Base-by-base conservation (phyloP, 2,888 invertebrate genomes). In the Diachrysia chrysitis region DNA sequence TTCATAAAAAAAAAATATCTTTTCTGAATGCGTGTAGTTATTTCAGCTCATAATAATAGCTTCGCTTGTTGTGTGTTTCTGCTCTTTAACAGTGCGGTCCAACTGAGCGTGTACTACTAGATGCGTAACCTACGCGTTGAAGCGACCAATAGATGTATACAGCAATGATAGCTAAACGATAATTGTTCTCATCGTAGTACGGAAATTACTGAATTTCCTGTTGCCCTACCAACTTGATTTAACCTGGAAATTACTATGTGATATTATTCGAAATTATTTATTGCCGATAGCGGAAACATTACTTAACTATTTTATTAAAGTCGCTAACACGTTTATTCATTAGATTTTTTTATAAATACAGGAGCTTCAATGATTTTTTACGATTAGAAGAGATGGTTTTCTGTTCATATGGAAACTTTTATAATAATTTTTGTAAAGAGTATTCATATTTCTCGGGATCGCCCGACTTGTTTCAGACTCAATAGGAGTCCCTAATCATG, bases 101-200 rank as follows among this genome's bases (percentile, higher is more conserved):
- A 42, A 42, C 42, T 42, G n/a, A n/a, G n/a, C 42, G 42, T n/a
- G 42, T 42, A 42, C n/a, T 42, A 42, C n/a, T 42, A 42, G 42
- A n/a, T 6, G 42, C n/a, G 42, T 42, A 42, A 16, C 14, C 4
- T n/a, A n/a, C 42, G 42, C n/a, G 42, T 42, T 42, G 42, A 42
- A 42, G 42, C 42, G 42, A 42, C 42, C 42, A 42, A 19, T 19
- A 48, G 16, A 42, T 42, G 48, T 48, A 19, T 19, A 48, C 10
- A 19, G 48, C 14, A 21, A 51, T 21, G 48, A 51, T 21, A 51
- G 19, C 3, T 12, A 51, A 21, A 21, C 10, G 48, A 19, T 51
- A 51, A 51, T 21, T 21, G 12, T 51, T 21, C 19, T 9, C n/a
- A n/a, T 51, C 48, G 21, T 21, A 0, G 19, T 12, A 19, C 12